Percentiles rank a stretch among this genome's conserved stretches.
Evolutionary conservation across 2,888 invertebrate genomes (phyloP).

Genomic region (Spodoptera littoralis): DNA sequence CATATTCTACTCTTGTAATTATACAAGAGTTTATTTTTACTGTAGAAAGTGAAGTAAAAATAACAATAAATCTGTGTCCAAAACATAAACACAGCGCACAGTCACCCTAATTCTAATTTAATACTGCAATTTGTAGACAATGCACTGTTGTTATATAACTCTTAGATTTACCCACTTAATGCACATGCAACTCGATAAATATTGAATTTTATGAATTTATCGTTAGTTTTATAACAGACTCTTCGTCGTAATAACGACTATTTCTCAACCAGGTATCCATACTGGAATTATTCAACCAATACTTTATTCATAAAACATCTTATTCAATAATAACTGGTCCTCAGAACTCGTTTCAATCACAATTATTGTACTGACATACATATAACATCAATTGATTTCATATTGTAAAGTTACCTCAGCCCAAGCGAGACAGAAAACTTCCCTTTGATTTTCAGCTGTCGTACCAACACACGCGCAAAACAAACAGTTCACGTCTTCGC

Average conservation of each 20-base stretch:
- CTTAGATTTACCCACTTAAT: slow-evolving; percentile 11
- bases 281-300: slow-evolving; percentile 5
- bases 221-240: slow-evolving; percentile 9
- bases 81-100: not conserved
- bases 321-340: slow-evolving; percentile 19
- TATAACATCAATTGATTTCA: slow-evolving; percentile 44
- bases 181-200: slow-evolving; percentile 11
- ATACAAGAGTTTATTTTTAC: not conserved
- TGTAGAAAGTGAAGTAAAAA: not conserved
- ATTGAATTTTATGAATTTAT: slow-evolving; percentile 24
- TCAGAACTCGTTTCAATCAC: slow-evolving; percentile 38
- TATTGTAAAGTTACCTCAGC: slow-evolving; percentile 45
- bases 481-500: slow-evolving; percentile 61
- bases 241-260: slow-evolving; percentile 10
- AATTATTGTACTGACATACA: slow-evolving; percentile 32
- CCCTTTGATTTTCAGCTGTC: slow-evolving; percentile 80
- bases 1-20: too few species aligned
- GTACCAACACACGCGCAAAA: slow-evolving; percentile 69
- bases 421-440: slow-evolving; percentile 63
- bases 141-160: slow-evolving; percentile 24
- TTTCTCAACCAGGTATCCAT: not conserved
- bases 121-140: slow-evolving; percentile 12
- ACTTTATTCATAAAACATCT: slow-evolving; percentile 17
- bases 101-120: slow-evolving; percentile 22
- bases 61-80: not conserved